Conservation (phyloP, 2,113 vertebrate genomes). For the Nycticorax nycticorax region DNA sequence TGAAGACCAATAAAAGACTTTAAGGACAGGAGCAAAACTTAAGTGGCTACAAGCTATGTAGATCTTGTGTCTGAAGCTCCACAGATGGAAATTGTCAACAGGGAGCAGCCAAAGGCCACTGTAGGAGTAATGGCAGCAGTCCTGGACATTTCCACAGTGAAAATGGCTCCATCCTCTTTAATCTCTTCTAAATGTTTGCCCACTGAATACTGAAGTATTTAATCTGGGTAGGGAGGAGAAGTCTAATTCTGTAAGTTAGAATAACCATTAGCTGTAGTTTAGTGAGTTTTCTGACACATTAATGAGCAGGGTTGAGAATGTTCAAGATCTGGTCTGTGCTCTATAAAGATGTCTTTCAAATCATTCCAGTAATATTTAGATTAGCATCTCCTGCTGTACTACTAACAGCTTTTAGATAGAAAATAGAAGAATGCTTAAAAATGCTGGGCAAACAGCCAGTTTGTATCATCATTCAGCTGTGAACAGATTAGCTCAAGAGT, state of each 20-base stretch:
- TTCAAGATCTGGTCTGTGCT: not conserved
- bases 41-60: not conserved
- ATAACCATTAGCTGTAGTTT: not conserved
- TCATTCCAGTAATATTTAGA: not conserved
- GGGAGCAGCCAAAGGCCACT: not conserved
- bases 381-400: not conserved
- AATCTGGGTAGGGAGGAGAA: not conserved
- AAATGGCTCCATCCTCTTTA: too few species aligned
- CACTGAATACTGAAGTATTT: not conserved
- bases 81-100: not conserved
- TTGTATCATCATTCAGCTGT: not conserved
- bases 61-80: not conserved
- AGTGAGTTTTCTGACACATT: not conserved
- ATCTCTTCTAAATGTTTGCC: too few species aligned
- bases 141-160: not conserved
- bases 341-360: not conserved
- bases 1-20: not conserved
- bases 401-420: not conserved
- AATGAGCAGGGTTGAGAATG: not conserved
- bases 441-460: slow-evolving; percentile 7
- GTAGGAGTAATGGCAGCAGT: not conserved
- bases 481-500: not conserved
- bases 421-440: slow-evolving; percentile 18
- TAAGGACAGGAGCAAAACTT: not conserved
- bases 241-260: not conserved